A percentile compares a stretch with the other conserved stretches of the same genome.
phyloP scores from a whole-genome alignment of 2,113 vertebrate species.

The Anguilla rostrata region DNA sequence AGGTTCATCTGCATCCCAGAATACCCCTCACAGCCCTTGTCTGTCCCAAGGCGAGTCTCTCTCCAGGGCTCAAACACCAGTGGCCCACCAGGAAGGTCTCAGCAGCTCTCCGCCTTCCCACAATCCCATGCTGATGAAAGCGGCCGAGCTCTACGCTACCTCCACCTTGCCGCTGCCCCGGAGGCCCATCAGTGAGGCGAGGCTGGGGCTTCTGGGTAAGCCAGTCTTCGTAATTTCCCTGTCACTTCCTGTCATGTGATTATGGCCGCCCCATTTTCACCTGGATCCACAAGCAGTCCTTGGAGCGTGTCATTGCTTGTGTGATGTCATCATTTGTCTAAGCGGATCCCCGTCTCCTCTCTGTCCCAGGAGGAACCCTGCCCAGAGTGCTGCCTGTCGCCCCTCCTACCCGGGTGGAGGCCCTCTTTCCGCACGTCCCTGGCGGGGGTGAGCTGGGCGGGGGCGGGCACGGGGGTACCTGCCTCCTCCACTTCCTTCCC shows the following conservation, averaged over 20 bases:
- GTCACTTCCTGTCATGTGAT: not conserved
- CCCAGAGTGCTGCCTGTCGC: constrained; percentile 70
- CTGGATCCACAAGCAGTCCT: not conserved
- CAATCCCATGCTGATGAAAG: constrained; percentile 59
- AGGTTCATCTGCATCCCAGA: constrained; percentile 61
- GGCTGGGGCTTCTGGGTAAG: constrained; percentile 68
- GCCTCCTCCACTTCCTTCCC: constrained; percentile 73
- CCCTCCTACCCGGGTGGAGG: constrained; percentile 58
- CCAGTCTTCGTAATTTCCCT: not conserved
- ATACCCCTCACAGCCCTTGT: constrained; percentile 68
- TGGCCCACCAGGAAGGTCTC: constrained; percentile 60
- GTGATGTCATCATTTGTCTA: not conserved
- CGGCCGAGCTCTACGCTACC: constrained; percentile 64
- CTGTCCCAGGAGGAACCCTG: constrained; percentile 69
- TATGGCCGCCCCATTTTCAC: not conserved
- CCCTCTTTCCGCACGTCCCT: constrained; percentile 64
- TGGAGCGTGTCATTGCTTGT: not conserved
- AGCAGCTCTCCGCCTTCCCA: constrained; percentile 47
- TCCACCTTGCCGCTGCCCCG: constrained; percentile 75
- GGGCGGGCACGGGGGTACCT: constrained; percentile 45
- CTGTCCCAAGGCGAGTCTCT: constrained; percentile 72
- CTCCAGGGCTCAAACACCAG: constrained; percentile 70
- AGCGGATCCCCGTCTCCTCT: not conserved
- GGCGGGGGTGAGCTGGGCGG: constrained; percentile 42
- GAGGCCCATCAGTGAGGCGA: constrained; percentile 68